Conservation (phyloP, 2,888 invertebrate species). For the Oegoconia quadripuncta region DNA sequence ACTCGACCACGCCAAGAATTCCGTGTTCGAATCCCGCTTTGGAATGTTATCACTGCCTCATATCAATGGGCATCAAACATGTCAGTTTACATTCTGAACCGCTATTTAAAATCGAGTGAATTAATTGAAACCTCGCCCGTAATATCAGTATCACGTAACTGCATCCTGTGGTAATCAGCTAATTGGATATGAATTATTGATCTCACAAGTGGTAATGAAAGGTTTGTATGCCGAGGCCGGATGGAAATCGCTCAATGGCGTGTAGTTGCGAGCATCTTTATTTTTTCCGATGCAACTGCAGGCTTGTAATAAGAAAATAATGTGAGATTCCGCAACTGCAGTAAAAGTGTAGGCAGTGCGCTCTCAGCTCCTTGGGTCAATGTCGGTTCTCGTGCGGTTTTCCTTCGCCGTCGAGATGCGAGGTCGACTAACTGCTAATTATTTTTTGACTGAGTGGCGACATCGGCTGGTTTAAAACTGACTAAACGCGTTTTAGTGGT, state of each 20-base stretch:
- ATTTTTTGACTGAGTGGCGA: conserved; percentile 65
- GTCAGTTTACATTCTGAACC: conserved; percentile 57
- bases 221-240: conserved; percentile 36
- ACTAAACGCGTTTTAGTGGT: conserved; percentile 53
- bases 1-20: conserved; percentile 65
- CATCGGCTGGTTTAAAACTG: conserved; percentile 44
- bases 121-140: conserved; percentile 50
- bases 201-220: conserved; percentile 49
- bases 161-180: conserved; percentile 56
- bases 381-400: conserved; percentile 59
- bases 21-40: conserved; percentile 65
- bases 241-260: conserved; percentile 36
- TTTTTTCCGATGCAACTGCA: conserved; percentile 24
- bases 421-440: conserved; percentile 69
- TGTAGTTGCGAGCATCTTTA: conserved; percentile 29
- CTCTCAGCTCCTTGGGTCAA: conserved; percentile 51
- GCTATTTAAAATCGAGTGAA: conserved; percentile 59
- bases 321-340: conserved; percentile 19
- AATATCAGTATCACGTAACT: conserved; percentile 39
- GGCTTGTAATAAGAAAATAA: conserved; percentile 7
- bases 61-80: conserved; percentile 64
- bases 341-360: conserved; percentile 19
- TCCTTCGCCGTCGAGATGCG: conserved; percentile 46
- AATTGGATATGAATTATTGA: conserved; percentile 67
- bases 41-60: conserved; percentile 73